Evolutionary conservation across 2,797 vertebrate species (phyloP).

Genomic region (Tamandua tetradactyla): DNA sequence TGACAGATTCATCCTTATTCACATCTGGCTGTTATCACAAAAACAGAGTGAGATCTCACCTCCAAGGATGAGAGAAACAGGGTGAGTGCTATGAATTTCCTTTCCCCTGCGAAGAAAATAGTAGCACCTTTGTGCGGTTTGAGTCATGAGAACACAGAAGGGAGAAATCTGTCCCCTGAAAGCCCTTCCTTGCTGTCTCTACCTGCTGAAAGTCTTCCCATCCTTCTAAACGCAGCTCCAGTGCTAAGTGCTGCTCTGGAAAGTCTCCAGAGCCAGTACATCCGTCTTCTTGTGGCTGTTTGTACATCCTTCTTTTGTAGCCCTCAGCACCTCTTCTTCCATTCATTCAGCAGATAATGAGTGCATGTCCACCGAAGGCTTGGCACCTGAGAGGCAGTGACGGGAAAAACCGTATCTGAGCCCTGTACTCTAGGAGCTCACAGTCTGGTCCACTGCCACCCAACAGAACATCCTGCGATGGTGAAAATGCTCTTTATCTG

Average conservation of each 20-base stretch:
- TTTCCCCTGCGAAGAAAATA: not conserved
- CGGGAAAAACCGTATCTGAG: not conserved
- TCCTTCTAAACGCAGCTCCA: accelerated
- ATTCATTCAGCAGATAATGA: not conserved
- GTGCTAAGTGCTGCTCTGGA: not conserved
- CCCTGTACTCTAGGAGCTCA: not conserved
- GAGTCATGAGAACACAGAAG: not conserved
- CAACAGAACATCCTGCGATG: not conserved
- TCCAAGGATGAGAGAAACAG: not conserved
- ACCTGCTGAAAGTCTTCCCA: not conserved
- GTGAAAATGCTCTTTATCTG: not conserved
- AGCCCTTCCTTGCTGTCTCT: accelerated
- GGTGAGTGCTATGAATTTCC: not conserved
- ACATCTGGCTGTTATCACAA: not conserved
- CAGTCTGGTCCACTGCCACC: accelerated
- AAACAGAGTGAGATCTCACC: not conserved
- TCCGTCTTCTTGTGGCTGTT: not conserved
- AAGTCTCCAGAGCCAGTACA: not conserved
- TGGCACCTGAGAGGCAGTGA: not conserved
- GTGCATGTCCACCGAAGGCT: not conserved
- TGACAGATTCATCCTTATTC: not conserved
- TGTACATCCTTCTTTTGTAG: not conserved
- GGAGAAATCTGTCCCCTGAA: not conserved
- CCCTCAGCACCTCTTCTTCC: not conserved
- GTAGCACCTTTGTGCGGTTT: not conserved